phyloP scores from a whole-genome alignment of 1,140 invertebrate species.

The Lineus longissimus region DNA sequence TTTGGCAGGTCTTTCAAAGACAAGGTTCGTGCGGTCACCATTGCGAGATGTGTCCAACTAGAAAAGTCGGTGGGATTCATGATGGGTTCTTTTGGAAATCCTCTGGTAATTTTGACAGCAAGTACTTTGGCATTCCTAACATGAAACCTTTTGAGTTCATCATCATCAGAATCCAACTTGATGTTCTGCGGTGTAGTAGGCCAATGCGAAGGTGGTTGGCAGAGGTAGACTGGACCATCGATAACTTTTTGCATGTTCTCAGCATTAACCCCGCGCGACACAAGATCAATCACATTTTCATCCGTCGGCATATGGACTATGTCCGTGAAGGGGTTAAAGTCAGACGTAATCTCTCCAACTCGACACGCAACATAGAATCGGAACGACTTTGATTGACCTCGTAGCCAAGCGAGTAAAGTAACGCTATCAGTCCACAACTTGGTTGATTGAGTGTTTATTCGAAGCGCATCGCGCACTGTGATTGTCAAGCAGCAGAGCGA shows the following conservation, averaged over 20 bases:
- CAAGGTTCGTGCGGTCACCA: not conserved
- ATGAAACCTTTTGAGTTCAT: not conserved
- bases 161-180: not conserved
- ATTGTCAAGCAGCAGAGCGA: too few species aligned
- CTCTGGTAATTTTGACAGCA: not conserved
- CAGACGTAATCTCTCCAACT: not conserved
- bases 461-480: too few species aligned
- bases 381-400: too few species aligned
- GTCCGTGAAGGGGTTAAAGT: not conserved
- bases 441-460: too few species aligned
- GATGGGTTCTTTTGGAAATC: not conserved
- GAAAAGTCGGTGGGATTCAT: not conserved
- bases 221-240: not conserved
- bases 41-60: not conserved
- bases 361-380: not conserved
- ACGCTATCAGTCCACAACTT: too few species aligned
- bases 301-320: not conserved
- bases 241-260: too few species aligned
- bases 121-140: not conserved
- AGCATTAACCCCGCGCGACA: not conserved
- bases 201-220: not conserved
- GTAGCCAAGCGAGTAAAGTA: too few species aligned
- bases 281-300: not conserved
- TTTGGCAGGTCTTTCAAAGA: not conserved
- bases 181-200: not conserved